Conservation (phyloP, 1,140 invertebrate genomes). For the Pseudomyrmex gracilis region DNA sequence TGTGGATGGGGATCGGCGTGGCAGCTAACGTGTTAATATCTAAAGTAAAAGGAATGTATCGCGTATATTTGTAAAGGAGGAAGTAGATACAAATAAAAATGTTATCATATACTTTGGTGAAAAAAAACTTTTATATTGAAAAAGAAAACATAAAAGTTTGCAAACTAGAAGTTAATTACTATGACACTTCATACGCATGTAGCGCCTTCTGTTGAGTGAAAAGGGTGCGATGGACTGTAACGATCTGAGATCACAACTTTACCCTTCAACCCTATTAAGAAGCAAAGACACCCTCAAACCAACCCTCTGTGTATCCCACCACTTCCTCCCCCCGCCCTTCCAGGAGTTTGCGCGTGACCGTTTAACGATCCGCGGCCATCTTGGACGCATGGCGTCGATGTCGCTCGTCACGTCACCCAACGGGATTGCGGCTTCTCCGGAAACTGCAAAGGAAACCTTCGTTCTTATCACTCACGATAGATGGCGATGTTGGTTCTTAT, state of each 20-base stretch:
- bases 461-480: slow-evolving; percentile 80
- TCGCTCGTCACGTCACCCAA: slow-evolving; percentile 77
- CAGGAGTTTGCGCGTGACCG: slow-evolving; percentile 76
- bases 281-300: slow-evolving; percentile 65
- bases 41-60: too few species aligned
- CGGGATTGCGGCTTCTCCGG: slow-evolving; percentile 78
- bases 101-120: background rate
- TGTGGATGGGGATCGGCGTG: too few species aligned
- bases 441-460: slow-evolving; percentile 78
- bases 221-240: slow-evolving; percentile 42
- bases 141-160: background rate
- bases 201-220: background rate
- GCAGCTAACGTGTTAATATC: too few species aligned
- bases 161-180: slow-evolving; percentile 8
- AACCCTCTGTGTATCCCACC: slow-evolving; percentile 64
- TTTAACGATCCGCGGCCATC: slow-evolving; percentile 80
- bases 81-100: background rate
- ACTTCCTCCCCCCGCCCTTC: slow-evolving; percentile 66
- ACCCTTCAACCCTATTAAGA: slow-evolving; percentile 69
- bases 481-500: slow-evolving; percentile 79
- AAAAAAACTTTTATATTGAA: background rate
- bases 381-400: slow-evolving; percentile 79
- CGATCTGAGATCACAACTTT: slow-evolving; percentile 63
- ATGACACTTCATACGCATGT: slow-evolving; percentile 2
- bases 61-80: too few species aligned